Evolutionary conservation across 35 echinoderm and acorn worm genomes (phyloP).

Genomic region (Amphiura filiformis): DNA sequence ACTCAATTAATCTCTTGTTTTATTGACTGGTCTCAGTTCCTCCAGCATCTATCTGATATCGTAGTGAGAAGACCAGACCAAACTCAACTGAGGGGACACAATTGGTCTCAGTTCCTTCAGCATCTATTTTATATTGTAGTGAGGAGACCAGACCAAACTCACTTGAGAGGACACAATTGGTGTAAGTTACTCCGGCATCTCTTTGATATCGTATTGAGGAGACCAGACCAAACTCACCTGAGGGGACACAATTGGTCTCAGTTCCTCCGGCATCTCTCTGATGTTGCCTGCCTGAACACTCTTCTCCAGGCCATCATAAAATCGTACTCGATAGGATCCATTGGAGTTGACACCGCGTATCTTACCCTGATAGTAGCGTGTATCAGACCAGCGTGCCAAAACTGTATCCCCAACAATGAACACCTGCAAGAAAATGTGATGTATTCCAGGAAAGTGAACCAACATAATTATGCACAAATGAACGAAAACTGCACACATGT

Average conservation of each 20-base stretch:
- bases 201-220: too few relatives aligned
- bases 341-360: conserved; percentile 72
- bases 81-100: background rate
- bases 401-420: conserved; percentile 50
- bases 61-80: too few relatives aligned
- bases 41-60: too few relatives aligned
- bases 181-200: too few relatives aligned
- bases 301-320: conserved; percentile 98
- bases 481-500: too few relatives aligned
- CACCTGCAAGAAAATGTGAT: too few relatives aligned
- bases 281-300: conserved; percentile 75
- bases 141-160: too few relatives aligned
- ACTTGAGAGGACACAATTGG: background rate
- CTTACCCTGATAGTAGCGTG: conserved; percentile 88
- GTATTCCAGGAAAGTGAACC: too few relatives aligned
- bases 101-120: conserved; percentile 61
- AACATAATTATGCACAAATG: too few relatives aligned
- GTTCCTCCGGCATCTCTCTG: conserved; percentile 76
- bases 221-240: background rate
- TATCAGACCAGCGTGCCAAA: conserved; percentile 91
- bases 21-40: too few relatives aligned
- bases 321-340: conserved; percentile 80
- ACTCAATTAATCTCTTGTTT: too few relatives aligned
- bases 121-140: too few relatives aligned
- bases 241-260: conserved; percentile 36